Conservation (phyloP, 1,140 invertebrate species). For the Odontomachus brunneus region DNA sequence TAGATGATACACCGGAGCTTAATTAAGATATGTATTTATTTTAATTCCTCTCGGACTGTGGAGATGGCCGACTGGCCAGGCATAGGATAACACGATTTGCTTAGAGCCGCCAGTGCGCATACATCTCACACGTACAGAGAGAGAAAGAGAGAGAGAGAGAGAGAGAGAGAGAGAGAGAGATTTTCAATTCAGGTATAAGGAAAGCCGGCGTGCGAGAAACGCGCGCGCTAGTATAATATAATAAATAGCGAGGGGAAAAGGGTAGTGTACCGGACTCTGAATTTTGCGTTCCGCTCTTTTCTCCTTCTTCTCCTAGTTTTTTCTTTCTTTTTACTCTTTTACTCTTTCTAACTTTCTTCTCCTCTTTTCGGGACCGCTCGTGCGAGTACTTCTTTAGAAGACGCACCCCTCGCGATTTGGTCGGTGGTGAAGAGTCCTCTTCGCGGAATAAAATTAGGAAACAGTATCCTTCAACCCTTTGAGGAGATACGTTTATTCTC, state of each 20-base stretch:
- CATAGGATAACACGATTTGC: slow-evolving; percentile 84
- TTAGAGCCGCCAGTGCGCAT: slow-evolving; percentile 79
- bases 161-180: no score
- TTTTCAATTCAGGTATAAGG: slow-evolving; percentile 83
- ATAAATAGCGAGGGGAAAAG: slow-evolving; percentile 72
- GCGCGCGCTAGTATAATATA: slow-evolving; percentile 77
- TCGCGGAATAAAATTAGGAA: slow-evolving; percentile 75
- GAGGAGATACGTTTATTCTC: slow-evolving; percentile 72
- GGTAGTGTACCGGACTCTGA: slow-evolving; percentile 11
- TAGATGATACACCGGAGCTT: slow-evolving; percentile 79
- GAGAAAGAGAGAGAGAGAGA: no score
- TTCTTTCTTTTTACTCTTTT: not conserved
- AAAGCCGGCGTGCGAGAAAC: slow-evolving; percentile 69
- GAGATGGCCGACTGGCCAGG: slow-evolving; percentile 76
- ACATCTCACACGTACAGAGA: slow-evolving; percentile 78
- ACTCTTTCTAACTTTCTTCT: slow-evolving; percentile 15
- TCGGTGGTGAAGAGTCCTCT: slow-evolving; percentile 66
- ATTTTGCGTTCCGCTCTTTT: slow-evolving; percentile 64
- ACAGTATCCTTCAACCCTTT: slow-evolving; percentile 73
- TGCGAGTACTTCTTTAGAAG: slow-evolving; percentile 67
- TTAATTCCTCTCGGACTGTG: slow-evolving; percentile 81
- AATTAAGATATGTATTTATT: slow-evolving; percentile 86
- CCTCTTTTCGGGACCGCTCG: slow-evolving; percentile 56
- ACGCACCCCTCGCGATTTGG: slow-evolving; percentile 38
- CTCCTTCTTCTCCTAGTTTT: not conserved